Evolutionary conservation across 2,113 vertebrate species (phyloP), one percentile per base, ranked within the genome.

Genomic region (Tragelaphus strepsiceros): DNA sequence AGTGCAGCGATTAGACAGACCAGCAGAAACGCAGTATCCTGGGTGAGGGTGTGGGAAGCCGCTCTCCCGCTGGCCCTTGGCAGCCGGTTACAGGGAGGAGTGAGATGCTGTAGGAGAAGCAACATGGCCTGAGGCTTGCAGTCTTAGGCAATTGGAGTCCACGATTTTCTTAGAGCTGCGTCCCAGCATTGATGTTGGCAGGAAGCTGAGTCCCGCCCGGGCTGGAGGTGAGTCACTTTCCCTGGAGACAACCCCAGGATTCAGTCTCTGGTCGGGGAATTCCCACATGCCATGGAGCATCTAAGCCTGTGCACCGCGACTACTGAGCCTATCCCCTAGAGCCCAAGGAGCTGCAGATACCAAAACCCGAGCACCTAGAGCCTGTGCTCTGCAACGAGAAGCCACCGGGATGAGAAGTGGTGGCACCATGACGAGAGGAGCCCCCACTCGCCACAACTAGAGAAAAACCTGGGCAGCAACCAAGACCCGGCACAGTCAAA

Each of bases 31-130:
- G 64, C 64, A n/a, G 61, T 30, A 16, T 15, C 61, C 61, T 62
- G 28, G 59, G 26, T 13, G 32, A 0, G 2, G 77, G 7, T 7
- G 30, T 35, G 22, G 30, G 53, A 35, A 43, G 4, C 32, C 32
- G 2, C 0, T 26, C 35, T 4, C 16, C 8, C 28, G 11, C 12
- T 0, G 22, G 46, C 22, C 2, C 7, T 17, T 2, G 3, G 88
- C 67, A 54, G 35, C 21, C 0, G 15, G 43, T 1, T 0, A 0
- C 21, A 80, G 67, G 21, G 28, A 56, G 56, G 7, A 10, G 35
- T 8, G 32, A n/a, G 16, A 26, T 16, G 49, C 39, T 28, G 2
- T 1, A 24, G 56, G 2, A 32, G 28, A 77, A 28, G 21, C 39
- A 15, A 13, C 28, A 35, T 3, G 56, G 39, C 22, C 59, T 30